Base-by-base conservation (phyloP, 1,140 invertebrate species). In the Plutomurus gul region DNA sequence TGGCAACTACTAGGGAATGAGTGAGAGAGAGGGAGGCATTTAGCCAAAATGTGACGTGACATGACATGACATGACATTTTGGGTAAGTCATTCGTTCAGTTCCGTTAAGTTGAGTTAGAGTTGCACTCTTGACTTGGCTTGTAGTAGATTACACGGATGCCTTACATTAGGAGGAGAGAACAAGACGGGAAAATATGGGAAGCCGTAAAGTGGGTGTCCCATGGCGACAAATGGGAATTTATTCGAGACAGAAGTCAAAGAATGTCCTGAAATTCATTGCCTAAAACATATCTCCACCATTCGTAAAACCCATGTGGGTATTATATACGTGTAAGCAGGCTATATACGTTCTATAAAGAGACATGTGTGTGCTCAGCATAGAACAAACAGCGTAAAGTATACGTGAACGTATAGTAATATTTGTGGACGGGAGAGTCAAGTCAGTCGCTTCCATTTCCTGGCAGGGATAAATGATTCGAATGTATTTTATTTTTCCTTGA, bases 191-290 rank as follows among this genome's bases (percentile, higher is more conserved):
- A 76, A 76, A 65, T 65, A 65, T 65, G 22, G 70, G 22, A 72
- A 40, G 70, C 39, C 18, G 37, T 72, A 72, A 72, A 72, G 70
- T 70, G 76, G 65, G 51, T 79, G 78, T 79, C 80, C 74, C 77
- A 39, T 75, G 76, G 76, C 76, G 76, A 75, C 80, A 81, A 81
- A 81, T 81, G 80, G 80, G 80, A 78, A 81, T 81, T 81, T 81
- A 81, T 81, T 81, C 56, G 70, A 71, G 46, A 40, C 65, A 49
- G 27, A 72, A 72, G 70, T 72, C 70, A 43, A 72, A 72, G 37
- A 65, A 65, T 65, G 56, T 65, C 13, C 51, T 30, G n/a, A n/a
- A n/a, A n/a, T n/a, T n/a, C n/a, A n/a, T n/a, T n/a, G n/a, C n/a
- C n/a, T n/a, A n/a, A n/a, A n/a, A n/a, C n/a, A n/a, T n/a, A n/a